Evolutionary conservation across 2,797 vertebrate species (phyloP).

Genomic region (Alauda arvensis): DNA sequence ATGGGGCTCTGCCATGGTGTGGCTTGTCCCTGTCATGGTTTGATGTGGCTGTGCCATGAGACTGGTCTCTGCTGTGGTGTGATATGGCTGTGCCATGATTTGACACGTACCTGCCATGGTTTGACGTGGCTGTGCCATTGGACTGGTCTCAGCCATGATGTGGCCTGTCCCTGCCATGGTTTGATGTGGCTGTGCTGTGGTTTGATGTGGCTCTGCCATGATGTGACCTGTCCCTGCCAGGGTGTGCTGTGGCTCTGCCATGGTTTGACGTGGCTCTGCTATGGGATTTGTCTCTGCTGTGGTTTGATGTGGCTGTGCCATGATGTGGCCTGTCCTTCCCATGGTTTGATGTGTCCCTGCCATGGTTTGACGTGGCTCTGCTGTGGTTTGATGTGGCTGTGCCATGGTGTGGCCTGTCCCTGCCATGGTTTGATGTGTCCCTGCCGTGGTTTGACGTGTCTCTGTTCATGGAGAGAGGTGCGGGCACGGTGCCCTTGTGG

Average conservation of each 20-base stretch:
- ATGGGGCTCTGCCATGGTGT: fast-evolving
- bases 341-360: fast-evolving
- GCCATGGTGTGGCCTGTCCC: fast-evolving
- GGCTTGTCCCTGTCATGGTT: fast-evolving
- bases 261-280: fast-evolving
- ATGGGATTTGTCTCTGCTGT: no score
- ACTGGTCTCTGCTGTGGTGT: fast-evolving
- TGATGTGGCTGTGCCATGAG: fast-evolving
- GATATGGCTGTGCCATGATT: background rate
- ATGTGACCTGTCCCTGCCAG: background rate
- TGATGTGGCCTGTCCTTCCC: no score
- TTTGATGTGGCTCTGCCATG: no score
- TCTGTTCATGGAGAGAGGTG: background rate
- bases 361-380: fast-evolving
- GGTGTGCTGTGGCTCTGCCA: background rate
- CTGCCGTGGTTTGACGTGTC: background rate
- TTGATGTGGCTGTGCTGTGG: no score
- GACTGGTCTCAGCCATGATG: no score
- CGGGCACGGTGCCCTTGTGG: fast-evolving
- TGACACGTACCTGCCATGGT: no score
- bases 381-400: fast-evolving
- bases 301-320: background rate
- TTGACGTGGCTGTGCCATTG: no score
- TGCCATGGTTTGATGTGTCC: no score
- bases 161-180: no score